Percentiles rank a stretch among this genome's conserved stretches.
phyloP scores from a whole-genome alignment of 2,888 invertebrate genomes.

The Spilarctia lutea region DNA sequence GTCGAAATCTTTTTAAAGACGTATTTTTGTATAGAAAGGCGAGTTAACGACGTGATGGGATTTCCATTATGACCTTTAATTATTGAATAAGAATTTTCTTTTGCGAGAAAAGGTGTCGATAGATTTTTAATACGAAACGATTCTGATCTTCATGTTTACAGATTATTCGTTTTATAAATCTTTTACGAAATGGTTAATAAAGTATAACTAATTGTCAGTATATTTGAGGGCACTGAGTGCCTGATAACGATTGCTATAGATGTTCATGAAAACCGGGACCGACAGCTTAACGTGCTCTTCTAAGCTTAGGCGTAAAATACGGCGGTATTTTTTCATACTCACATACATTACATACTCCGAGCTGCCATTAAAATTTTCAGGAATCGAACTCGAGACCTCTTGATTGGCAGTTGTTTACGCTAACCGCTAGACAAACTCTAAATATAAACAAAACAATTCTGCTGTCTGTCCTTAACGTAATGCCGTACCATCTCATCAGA shows the following conservation, averaged over 20 bases:
- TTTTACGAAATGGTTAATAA: neutral
- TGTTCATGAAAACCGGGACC: too few species aligned
- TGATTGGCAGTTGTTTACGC: too few species aligned
- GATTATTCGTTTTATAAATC: neutral
- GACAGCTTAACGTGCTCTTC: too few species aligned
- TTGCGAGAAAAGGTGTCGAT: neutral
- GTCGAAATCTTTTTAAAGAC: conserved; percentile 17
- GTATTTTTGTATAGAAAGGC: neutral
- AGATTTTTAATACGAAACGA: neutral
- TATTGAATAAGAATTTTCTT: neutral
- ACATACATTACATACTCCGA: too few species aligned
- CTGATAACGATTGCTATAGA: too few species aligned
- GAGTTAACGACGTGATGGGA: conserved; percentile 5
- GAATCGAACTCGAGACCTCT: too few species aligned
- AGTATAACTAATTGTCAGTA: too few species aligned
- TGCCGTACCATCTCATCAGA: neutral
- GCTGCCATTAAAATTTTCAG: too few species aligned
- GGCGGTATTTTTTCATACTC: too few species aligned
- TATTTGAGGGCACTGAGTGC: too few species aligned
- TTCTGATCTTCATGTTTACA: neutral
- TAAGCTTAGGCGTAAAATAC: too few species aligned
- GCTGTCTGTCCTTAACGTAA: neutral
- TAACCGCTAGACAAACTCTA: neutral
- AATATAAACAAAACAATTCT: neutral
- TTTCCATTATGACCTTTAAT: conserved; percentile 6